Base-by-base conservation (phyloP, 2,888 invertebrate species). In the Notocelia uddmanniana region DNA sequence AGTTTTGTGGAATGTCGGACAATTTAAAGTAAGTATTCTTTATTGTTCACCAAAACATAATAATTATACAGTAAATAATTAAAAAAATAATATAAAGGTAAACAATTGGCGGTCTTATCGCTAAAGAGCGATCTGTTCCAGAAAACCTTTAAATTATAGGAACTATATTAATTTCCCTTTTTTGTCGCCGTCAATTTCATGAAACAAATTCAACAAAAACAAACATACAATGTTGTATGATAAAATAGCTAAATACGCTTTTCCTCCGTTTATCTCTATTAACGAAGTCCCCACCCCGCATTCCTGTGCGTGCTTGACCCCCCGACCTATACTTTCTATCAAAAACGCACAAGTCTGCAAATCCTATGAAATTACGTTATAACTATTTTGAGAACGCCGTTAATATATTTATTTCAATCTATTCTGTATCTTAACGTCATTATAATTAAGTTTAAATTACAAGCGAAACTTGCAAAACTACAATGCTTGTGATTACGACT, bases 231-330 rank as follows among this genome's bases (percentile, higher is more conserved):
- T 15, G 3, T 15, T 41, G 41, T 41, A 41, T 3, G 15, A 15
- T 15, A 41, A 5, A 41, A 59, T 37, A 23, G 41, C 59, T 59
- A 59, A 41, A 41, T 41, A 41, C 34, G 37, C 13, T 23, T 45
- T 59, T 59, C 59, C 41, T 9, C 18, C 21, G 8, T 21, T 59
- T 45, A 45, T n/a, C 59, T 59, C 59, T 41, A 45, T 23, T 41
- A 45, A 59, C 21, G 13, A 59, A 59, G 58, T 37, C 37, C 37
- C 37, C 55, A 26, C n/a, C 59, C 41, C 41, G 59, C 59, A 59
- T 59, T 59, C 59, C 23, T 34, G 19, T 41, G 37, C 41, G 59
- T 23, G 37, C 37, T 21, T 59, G 23, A 59, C 41, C 59, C 59
- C n/a, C 10, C 5, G 59, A 59, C 59, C 59, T n/a, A 41, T 15